A percentile compares a stretch with the other conserved stretches of the same genome.
Evolutionary conservation across 35 echinoderm and acorn worm genomes (phyloP).

Genomic region (Amphiura filiformis): DNA sequence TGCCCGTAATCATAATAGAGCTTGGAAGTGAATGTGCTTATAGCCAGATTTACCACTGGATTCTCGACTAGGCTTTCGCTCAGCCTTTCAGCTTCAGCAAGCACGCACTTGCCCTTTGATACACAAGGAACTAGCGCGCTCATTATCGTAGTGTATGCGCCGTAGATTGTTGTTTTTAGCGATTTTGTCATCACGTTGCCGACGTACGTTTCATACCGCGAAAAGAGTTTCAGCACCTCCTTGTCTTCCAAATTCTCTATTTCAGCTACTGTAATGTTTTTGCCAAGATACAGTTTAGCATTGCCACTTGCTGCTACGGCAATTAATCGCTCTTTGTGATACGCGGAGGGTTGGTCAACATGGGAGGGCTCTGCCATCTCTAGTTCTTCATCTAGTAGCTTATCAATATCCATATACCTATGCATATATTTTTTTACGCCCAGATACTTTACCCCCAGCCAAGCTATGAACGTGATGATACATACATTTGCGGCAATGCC

Average conservation of each 20-base stretch:
- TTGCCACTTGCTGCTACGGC: conserved; percentile 5
- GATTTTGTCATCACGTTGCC: background rate
- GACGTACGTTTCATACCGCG: background rate
- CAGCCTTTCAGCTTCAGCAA: background rate
- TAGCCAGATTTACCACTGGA: background rate
- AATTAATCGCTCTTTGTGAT: background rate
- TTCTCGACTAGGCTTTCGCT: background rate
- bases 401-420: background rate
- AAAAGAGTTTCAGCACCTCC: background rate
- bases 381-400: background rate
- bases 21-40: background rate
- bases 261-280: background rate
- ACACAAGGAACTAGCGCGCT: background rate
- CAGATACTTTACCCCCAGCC: background rate
- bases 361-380: too few species aligned
- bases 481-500: background rate
- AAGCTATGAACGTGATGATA: background rate
- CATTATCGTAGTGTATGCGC: background rate
- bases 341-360: too few species aligned
- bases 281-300: background rate
- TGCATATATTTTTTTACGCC: background rate
- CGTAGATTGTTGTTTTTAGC: background rate
- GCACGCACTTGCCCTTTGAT: background rate
- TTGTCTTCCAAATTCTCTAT: background rate
- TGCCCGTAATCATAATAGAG: background rate